Conservation (phyloP, 2,888 invertebrate genomes). For the Anagyrus pseudococci region DNA sequence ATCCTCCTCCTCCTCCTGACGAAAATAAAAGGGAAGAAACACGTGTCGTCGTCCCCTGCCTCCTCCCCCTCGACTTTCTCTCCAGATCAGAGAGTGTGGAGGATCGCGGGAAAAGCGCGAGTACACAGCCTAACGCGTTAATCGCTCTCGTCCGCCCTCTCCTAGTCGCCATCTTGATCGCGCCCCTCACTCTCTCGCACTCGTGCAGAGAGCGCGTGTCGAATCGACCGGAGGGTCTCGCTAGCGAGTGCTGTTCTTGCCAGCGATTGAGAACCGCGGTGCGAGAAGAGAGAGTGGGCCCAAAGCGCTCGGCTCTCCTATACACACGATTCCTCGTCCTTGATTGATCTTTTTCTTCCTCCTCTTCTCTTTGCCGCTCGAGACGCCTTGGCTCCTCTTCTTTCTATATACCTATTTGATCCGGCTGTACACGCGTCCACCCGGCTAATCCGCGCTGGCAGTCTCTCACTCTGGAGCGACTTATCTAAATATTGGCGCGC, state of each 20-base stretch:
- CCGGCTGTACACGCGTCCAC: too few relatives aligned
- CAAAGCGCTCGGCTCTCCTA: not conserved
- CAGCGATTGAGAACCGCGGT: constrained; percentile 24
- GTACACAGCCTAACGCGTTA: too few relatives aligned
- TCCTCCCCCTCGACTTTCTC: not conserved
- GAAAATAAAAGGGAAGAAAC: constrained; percentile 11
- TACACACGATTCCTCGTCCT: constrained; percentile 22
- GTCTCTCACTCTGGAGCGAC: too few relatives aligned
- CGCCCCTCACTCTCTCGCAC: constrained; percentile 18
- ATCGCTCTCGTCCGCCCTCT: too few relatives aligned
- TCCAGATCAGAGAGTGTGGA: not conserved
- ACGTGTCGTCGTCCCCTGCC: constrained; percentile 39
- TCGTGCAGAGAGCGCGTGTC: constrained; percentile 22
- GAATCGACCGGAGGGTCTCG: constrained; percentile 23
- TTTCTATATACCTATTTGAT: too few relatives aligned
- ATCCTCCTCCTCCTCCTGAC: not conserved
- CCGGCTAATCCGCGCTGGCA: too few relatives aligned
- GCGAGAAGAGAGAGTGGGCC: not conserved
- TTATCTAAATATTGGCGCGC: too few relatives aligned
- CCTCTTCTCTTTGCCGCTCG: not conserved
- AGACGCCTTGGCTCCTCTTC: too few relatives aligned
- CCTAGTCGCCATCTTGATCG: constrained; percentile 51
- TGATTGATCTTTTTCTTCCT: constrained; percentile 22
- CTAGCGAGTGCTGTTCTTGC: not conserved
- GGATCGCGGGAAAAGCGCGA: too few relatives aligned